Evolutionary conservation across 2,888 invertebrate genomes (phyloP), one percentile per base, ranked within the genome.

Genomic region (Drosophila helvetica): DNA sequence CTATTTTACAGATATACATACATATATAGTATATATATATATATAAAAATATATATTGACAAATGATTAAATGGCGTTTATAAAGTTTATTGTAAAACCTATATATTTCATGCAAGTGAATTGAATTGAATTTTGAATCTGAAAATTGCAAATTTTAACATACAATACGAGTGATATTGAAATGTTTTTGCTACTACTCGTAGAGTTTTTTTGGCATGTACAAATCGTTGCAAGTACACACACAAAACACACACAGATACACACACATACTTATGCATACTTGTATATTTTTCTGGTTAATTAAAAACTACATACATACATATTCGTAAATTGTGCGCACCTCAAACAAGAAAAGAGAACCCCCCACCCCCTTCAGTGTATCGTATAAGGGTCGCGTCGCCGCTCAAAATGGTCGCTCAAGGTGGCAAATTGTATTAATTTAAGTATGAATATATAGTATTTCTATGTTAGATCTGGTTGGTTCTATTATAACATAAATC

Each of bases 31-130:
- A 73, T 71, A 71, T 57, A 53, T 61, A 18, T 22, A 43, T 54
- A 47, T 38, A 25, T n/a, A n/a, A n/a, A n/a, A n/a, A n/a, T 47
- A 75, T 68, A 58, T 57, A 63, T 50, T 38, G 45, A 71, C 71
- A 71, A 71, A 45, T 69, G 43, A 71, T 61, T 76, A 66, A 79
- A 60, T 70, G 74, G 70, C 73, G 80, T 78, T 84, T 86, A 51
- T 53, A 84, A 86, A 74, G 79, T 75, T 77, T 75, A 74, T 71
- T 87, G 68, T 87, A 73, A 76, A 63, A 72, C 58, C 83, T 73
- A 71, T 33, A 33, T 38, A 38, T 73, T 70, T 88, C 80, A 83
- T 86, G 84, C 84, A 86, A 86, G 84, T 75, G 88, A 84, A 84
- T 84, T 84, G 84, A 84, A 88, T 78, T 87, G 38, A 38, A 38